Conservation (phyloP, 2,888 invertebrate genomes). For the Nymphalis urticae region DNA sequence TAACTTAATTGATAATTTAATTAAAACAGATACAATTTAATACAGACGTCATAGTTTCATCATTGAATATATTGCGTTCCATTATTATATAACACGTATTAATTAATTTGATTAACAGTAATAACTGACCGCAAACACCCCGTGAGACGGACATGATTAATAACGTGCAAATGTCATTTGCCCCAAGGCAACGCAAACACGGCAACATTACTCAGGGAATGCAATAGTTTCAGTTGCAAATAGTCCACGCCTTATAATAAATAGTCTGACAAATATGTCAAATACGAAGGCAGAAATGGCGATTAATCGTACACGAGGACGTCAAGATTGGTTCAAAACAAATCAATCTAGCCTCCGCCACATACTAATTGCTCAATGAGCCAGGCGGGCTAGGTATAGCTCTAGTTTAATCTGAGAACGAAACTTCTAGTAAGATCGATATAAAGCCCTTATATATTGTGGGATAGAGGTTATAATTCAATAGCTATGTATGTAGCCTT, state of each 20-base stretch:
- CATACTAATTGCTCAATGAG: constrained; percentile 37
- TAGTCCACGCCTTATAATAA: constrained; percentile 20
- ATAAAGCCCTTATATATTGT: constrained; percentile 17
- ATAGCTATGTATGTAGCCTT: constrained; percentile 14
- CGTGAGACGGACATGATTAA: constrained; percentile 18
- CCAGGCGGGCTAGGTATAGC: constrained; percentile 21
- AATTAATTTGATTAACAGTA: constrained; percentile 15
- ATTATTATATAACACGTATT: background rate
- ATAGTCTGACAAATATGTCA: constrained; percentile 21
- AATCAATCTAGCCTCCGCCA: constrained; percentile 35
- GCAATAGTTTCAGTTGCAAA: constrained; percentile 15
- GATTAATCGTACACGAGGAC: constrained; percentile 27
- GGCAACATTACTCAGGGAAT: constrained; percentile 19
- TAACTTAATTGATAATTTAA: background rate
- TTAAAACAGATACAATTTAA: background rate
- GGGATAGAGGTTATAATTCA: constrained; percentile 23
- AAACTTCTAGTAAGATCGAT: constrained; percentile 18
- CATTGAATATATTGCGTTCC: background rate
- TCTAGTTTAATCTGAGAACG: constrained; percentile 28
- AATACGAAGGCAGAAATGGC: constrained; percentile 17
- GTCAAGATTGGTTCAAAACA: constrained; percentile 34
- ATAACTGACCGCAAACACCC: constrained; percentile 17
- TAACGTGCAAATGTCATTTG: constrained; percentile 24
- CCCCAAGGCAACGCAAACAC: constrained; percentile 5
- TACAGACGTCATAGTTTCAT: background rate